Evolutionary conservation across 2,888 invertebrate species (phyloP).

Genomic region (Meteorus cinctellus): DNA sequence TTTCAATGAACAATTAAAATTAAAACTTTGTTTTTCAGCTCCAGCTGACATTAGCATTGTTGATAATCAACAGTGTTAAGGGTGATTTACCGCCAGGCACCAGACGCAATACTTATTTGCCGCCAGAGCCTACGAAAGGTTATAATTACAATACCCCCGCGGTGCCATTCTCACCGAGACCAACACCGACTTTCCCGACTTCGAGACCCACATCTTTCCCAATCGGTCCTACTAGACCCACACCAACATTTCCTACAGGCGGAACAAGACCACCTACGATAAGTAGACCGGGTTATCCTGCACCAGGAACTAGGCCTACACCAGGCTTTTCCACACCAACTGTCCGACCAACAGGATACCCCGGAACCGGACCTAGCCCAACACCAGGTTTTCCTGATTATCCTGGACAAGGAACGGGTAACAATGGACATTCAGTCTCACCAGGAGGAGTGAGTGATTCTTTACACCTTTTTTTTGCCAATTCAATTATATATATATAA

Average conservation of each 20-base stretch:
- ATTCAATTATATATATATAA: neutral
- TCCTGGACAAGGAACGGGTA: constrained; percentile 59
- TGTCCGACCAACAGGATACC: constrained; percentile 45
- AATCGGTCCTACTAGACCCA: constrained; percentile 49
- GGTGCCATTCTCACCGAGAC: constrained; percentile 76
- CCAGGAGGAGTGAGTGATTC: constrained; percentile 58
- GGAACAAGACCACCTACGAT: constrained; percentile 49
- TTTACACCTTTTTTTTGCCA: constrained; percentile 1
- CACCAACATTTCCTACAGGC: constrained; percentile 53
- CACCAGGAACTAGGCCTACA: constrained; percentile 56
- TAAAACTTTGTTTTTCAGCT: constrained; percentile 21
- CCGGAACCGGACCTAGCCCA: constrained; percentile 56
- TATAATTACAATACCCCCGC: constrained; percentile 84
- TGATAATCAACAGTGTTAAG: constrained; percentile 65
- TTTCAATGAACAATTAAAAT: neutral
- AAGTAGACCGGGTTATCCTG: constrained; percentile 53
- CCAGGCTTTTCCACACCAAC: constrained; percentile 54
- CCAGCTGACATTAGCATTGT: constrained; percentile 75
- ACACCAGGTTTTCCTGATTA: constrained; percentile 58
- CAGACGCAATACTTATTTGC: constrained; percentile 81
- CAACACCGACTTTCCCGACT: constrained; percentile 57
- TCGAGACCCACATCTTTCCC: constrained; percentile 56
- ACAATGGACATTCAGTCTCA: constrained; percentile 59
- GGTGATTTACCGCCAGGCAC: constrained; percentile 79
- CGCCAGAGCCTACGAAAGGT: constrained; percentile 78